phyloP scores from a whole-genome alignment of 2,888 invertebrate species.

The Megaustenia siamemsis region DNA sequence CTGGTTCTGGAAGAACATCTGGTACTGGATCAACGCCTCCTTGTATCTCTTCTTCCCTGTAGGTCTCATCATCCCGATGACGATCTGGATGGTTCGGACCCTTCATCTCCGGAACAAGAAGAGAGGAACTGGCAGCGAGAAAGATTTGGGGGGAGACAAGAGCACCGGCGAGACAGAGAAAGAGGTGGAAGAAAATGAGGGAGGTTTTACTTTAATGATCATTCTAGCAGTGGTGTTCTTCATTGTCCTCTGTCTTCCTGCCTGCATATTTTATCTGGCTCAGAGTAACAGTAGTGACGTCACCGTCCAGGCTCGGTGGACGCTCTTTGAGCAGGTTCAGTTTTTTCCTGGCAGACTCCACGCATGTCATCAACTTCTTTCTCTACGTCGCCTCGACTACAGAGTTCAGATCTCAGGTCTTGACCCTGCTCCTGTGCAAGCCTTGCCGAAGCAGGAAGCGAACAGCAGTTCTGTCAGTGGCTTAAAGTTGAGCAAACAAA shows the following conservation, averaged over 20 bases:
- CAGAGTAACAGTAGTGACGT: conserved; percentile 15
- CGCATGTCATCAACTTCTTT: conserved; percentile 72
- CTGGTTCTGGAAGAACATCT: conserved; percentile 44
- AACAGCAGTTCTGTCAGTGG: too few species aligned
- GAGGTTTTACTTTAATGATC: conserved; percentile 49
- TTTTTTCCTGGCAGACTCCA: conserved; percentile 66
- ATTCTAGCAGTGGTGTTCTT: conserved; percentile 55
- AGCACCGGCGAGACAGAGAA: neutral
- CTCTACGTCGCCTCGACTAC: conserved; percentile 67
- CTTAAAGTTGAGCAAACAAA: too few species aligned
- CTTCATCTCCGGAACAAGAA: conserved; percentile 43
- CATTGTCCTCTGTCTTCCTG: conserved; percentile 54
- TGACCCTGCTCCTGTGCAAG: neutral
- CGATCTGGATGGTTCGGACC: conserved; percentile 51
- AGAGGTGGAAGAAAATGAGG: neutral
- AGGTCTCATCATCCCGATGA: conserved; percentile 52
- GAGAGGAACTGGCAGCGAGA: too few species aligned
- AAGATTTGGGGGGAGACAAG: neutral
- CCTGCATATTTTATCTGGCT: conserved; percentile 47
- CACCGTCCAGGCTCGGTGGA: conserved; percentile 31
- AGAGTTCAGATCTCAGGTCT: conserved; percentile 64
- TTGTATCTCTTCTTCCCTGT: conserved; percentile 57
- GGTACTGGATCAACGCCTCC: conserved; percentile 57
- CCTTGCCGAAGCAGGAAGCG: neutral
- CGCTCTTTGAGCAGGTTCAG: conserved; percentile 50